Conservation (phyloP, 1,140 invertebrate species). For the Liolophura sinensis region DNA sequence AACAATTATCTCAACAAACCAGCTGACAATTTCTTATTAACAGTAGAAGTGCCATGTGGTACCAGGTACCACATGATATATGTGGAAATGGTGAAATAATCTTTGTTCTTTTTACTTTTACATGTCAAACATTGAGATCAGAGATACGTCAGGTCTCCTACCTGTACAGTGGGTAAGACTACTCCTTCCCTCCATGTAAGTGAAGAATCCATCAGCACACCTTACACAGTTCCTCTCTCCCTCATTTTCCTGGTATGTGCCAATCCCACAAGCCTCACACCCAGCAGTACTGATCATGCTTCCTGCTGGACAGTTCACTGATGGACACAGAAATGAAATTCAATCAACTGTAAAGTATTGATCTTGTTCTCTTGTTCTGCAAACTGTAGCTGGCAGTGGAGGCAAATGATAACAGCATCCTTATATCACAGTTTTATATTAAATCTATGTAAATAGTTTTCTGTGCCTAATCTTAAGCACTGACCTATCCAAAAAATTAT, state of each 20-base stretch:
- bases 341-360: background rate
- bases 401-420: background rate
- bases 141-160: too few species aligned
- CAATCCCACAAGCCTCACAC: conserved; percentile 20
- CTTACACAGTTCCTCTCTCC: conserved; percentile 9
- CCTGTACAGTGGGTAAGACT: conserved; percentile 2
- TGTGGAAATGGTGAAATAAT: too few species aligned
- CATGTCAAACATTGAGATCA: too few species aligned
- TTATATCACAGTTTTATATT: too few species aligned
- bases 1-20: too few species aligned
- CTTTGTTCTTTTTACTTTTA: too few species aligned
- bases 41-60: too few species aligned
- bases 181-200: conserved; percentile 6
- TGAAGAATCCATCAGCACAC: conserved; percentile 15
- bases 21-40: too few species aligned
- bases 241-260: conserved; percentile 10
- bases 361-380: background rate
- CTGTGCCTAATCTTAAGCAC: too few species aligned
- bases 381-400: background rate
- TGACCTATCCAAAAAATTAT: too few species aligned
- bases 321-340: conserved; percentile 10
- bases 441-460: too few species aligned
- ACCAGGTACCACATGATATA: too few species aligned
- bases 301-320: conserved; percentile 30
- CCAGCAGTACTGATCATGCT: conserved; percentile 13